phyloP scores from a whole-genome alignment of 2,888 invertebrate species.

The Tinea semifulvella region DNA sequence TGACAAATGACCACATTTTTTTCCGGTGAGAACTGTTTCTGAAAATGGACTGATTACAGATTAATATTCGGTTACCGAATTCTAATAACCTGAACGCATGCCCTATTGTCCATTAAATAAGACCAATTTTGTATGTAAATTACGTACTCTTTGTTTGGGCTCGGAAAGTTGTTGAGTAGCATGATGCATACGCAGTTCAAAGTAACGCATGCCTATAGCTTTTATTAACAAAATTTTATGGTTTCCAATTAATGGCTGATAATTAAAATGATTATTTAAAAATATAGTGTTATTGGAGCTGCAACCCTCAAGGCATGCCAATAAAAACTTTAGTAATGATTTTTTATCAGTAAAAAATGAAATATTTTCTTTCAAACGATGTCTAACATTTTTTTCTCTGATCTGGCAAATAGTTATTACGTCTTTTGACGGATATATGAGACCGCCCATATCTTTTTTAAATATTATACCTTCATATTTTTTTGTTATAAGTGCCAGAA shows the following conservation, averaged over 20 bases:
- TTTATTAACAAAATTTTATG: not conserved
- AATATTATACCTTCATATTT: not conserved
- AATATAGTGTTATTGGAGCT: not conserved
- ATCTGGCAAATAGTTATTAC: not conserved
- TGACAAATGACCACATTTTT: too few relatives aligned
- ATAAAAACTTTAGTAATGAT: not conserved
- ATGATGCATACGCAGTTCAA: not conserved
- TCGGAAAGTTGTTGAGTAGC: not conserved
- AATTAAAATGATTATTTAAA: not conserved
- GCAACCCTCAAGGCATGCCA: not conserved
- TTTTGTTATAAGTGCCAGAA: not conserved
- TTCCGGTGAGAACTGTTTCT: too few relatives aligned
- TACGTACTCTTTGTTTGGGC: not conserved
- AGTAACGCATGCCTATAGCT: not conserved
- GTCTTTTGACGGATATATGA: not conserved
- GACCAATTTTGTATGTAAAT: conserved; percentile 4
- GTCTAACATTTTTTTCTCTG: not conserved
- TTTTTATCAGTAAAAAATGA: not conserved
- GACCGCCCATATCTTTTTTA: not conserved
- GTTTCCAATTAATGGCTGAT: not conserved
- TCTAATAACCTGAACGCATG: too few relatives aligned
- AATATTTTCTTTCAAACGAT: not conserved
- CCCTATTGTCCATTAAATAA: conserved; percentile 7
- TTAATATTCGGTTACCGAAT: too few relatives aligned
- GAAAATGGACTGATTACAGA: too few relatives aligned